Percentiles rank a stretch among this genome's conserved stretches.
These are phyloP conservation scores for Achatina immaculata DNA, from an alignment of 1,140 invertebrate genomes.

Conservation along the genomic window DNA sequence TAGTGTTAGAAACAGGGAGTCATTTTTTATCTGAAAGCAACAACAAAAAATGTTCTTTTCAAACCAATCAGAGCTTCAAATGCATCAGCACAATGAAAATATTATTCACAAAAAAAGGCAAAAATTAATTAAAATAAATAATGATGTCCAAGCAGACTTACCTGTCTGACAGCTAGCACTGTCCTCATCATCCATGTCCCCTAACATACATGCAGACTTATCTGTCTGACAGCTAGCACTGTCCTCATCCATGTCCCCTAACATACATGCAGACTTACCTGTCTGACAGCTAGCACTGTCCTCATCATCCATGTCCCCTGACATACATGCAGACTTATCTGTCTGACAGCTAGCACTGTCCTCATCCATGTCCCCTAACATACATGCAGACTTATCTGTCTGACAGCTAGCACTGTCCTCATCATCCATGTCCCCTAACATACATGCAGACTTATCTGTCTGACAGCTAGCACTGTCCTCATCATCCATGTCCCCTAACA, in stretches of 20 bases:
- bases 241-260: neutral
- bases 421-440: neutral
- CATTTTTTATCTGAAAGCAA: too few relatives aligned
- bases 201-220: slow-evolving; percentile 15
- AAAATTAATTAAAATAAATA: too few relatives aligned
- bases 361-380: neutral
- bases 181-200: slow-evolving; percentile 38
- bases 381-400: neutral
- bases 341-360: neutral
- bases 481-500: too few relatives aligned
- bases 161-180: slow-evolving; percentile 37
- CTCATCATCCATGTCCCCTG: too few relatives aligned
- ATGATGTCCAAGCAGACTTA: slow-evolving; percentile 1
- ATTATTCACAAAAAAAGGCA: too few relatives aligned
- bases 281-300: neutral
- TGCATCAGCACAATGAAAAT: too few relatives aligned
- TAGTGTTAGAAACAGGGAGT: too few relatives aligned
- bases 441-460: neutral
- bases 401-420: neutral
- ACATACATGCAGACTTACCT: neutral
- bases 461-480: neutral
- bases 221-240: neutral
- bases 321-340: too few relatives aligned
- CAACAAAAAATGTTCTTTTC: too few relatives aligned
- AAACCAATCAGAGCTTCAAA: too few relatives aligned